Base-by-base conservation (phyloP, 2,797 vertebrate genomes). In the Orientallactaga sibirica region DNA sequence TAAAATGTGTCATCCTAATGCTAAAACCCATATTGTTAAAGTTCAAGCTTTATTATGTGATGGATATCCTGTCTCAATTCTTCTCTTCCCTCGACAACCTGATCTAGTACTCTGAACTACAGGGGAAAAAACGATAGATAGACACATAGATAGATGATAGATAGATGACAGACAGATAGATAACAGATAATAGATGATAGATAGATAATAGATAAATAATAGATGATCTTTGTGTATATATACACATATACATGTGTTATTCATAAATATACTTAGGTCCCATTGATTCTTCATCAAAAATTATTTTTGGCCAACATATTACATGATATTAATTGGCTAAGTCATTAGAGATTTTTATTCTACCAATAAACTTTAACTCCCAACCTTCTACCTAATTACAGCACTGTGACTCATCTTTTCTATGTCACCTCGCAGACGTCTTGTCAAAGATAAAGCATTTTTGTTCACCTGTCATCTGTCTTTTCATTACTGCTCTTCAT, bases 401-500 rank as follows among this genome's bases (percentile, higher is more conserved):
- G 90, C 55, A 71, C 37, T 3, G 12, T 95, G 82, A 93, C 67
- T 95, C 74, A 93, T 84, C 68, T 77, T 88, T 90, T 78, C 84
- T 86, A 6, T 82, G 86, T 73, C 92, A 73, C 83, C 78, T 48
- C 76, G 74, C 92, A 88, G 79, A 74, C 66, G 78, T 85, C 88
- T 93, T 84, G 67, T 55, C 58, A 95, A 90, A 95, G 90, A 88
- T 86, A 83, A 87, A 95, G 71, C 79, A 67, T 1, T 94, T 96
- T 93, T 92, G 75, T 92, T 96, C 90, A 85, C 90, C 88, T 96
- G 87, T 94, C 96, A 88, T 88, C 84, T 90, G 81, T 85, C 75
- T 83, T 86, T 58, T 91, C 22, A 55, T 82, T 48, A 18, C 71
- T 94, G 92, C 82, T 87, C 70, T 92, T 90, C 43, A 1, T 79